Conservation (phyloP, 2,888 invertebrate species). For the Tetragonisca angustula region DNA sequence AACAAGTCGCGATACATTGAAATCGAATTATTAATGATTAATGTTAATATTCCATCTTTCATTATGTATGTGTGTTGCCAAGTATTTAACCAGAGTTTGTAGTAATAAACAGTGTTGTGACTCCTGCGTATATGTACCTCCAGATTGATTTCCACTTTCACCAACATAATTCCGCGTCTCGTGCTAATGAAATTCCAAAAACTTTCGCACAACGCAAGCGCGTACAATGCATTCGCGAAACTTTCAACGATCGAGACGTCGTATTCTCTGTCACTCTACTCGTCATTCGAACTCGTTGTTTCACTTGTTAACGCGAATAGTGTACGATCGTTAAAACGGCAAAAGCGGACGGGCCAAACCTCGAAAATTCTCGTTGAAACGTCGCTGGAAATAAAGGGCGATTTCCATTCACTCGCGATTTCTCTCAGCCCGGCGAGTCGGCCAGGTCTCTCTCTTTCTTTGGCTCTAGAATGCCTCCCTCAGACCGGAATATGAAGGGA, state of each 20-base stretch:
- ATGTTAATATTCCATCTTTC: no score
- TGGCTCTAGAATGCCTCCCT: conserved; percentile 30
- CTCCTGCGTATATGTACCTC: no score
- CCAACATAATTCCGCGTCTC: no score
- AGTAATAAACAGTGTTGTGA: no score
- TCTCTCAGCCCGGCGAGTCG: conserved; percentile 11
- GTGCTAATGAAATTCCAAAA: neutral
- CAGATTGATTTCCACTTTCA: no score
- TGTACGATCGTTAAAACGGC: neutral
- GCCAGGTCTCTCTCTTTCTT: conserved; percentile 35
- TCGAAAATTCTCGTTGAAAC: conserved; percentile 11
- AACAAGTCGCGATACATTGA: no score
- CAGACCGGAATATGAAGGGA: conserved; percentile 56
- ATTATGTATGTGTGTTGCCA: no score
- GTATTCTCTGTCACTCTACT: neutral
- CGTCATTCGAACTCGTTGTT: neutral
- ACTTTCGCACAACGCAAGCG: neutral
- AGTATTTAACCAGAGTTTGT: no score
- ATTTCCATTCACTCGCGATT: conserved; percentile 29
- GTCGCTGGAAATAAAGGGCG: conserved; percentile 32
- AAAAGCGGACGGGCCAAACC: neutral
- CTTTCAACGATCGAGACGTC: neutral
- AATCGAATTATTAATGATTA: no score
- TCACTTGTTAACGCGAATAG: neutral
- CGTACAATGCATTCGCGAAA: neutral